A percentile compares a stretch with the other conserved stretches of the same genome.
Evolutionary conservation across 1,140 invertebrate genomes (phyloP).

Genomic region (Drosophila azteca): DNA sequence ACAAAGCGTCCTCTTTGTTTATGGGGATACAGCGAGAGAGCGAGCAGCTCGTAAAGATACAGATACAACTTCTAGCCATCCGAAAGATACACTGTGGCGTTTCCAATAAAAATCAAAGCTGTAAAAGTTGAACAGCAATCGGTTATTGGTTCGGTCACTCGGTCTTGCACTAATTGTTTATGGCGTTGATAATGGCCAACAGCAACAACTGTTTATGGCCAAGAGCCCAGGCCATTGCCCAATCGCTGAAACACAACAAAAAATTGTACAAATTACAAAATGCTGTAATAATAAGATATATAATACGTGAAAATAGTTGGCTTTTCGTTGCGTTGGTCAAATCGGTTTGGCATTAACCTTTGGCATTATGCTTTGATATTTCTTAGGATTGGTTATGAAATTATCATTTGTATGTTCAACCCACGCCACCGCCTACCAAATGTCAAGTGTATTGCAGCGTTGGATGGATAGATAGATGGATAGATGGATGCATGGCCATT

Average conservation of each 20-base stretch:
- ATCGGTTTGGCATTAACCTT: slow-evolving; percentile 69
- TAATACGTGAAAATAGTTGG: slow-evolving; percentile 23
- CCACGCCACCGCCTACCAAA: slow-evolving; percentile 67
- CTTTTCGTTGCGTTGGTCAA: slow-evolving; percentile 17
- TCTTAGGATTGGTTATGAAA: slow-evolving; percentile 62
- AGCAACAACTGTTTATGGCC: slow-evolving; percentile 6
- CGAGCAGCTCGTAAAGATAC: too few relatives aligned
- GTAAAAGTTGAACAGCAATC: slow-evolving; percentile 49
- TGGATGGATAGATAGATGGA: too few relatives aligned
- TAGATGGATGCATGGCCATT: background rate
- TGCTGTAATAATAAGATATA: slow-evolving; percentile 32
- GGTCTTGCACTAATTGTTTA: slow-evolving; percentile 61
- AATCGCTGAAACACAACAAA: slow-evolving; percentile 15
- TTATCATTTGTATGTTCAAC: slow-evolving; percentile 29
- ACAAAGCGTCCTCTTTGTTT: slow-evolving; percentile 50
- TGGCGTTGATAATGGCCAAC: slow-evolving; percentile 59
- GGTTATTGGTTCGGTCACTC: slow-evolving; percentile 58
- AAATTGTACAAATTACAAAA: slow-evolving; percentile 25
- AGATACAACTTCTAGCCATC: slow-evolving; percentile 19
- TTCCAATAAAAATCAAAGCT: slow-evolving; percentile 58
- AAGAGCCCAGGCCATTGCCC: slow-evolving; percentile 21
- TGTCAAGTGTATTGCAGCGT: slow-evolving; percentile 57
- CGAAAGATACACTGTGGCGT: slow-evolving; percentile 6
- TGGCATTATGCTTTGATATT: slow-evolving; percentile 54
- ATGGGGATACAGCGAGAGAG: background rate